phyloP scores from a whole-genome alignment of 1,140 invertebrate species.

The Hirudo medicinalis region DNA sequence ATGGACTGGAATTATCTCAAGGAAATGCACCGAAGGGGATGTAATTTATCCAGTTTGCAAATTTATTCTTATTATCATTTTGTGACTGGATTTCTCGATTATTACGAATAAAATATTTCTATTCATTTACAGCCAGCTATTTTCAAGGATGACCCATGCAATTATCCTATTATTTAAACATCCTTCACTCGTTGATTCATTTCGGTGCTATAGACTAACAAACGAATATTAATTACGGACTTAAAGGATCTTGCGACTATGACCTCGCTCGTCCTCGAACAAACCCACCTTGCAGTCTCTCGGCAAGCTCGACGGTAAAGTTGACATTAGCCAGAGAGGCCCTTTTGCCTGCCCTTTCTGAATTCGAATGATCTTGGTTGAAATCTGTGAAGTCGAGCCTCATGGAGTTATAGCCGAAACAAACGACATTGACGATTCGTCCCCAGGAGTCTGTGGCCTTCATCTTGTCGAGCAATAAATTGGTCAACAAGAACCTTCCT shows the following conservation, averaged over 20 bases:
- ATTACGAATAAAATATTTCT: too few relatives aligned
- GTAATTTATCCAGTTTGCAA: not conserved
- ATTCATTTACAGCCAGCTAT: too few relatives aligned
- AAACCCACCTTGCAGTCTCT: not conserved
- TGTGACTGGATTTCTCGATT: too few relatives aligned
- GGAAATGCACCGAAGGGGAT: not conserved
- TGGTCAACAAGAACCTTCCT: slow-evolving; percentile 14
- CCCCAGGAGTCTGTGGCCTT: not conserved
- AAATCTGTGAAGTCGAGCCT: not conserved
- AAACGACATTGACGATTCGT: slow-evolving; percentile 5
- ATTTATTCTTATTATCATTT: not conserved
- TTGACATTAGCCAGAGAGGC: not conserved
- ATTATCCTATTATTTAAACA: too few relatives aligned
- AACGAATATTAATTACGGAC: not conserved
- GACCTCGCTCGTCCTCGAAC: too few relatives aligned
- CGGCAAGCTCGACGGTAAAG: not conserved
- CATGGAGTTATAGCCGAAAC: not conserved
- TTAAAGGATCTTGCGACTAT: too few relatives aligned
- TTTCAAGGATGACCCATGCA: too few relatives aligned
- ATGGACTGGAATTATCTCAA: not conserved
- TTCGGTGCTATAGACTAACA: not conserved
- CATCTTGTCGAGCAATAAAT: slow-evolving; percentile 13
- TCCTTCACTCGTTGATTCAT: too few relatives aligned
- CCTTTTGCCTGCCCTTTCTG: not conserved
- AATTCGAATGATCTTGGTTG: not conserved